Evolutionary conservation across 2,888 invertebrate genomes (phyloP), one percentile per base, ranked within the genome.

Genomic region (Sepiola atlantica): DNA sequence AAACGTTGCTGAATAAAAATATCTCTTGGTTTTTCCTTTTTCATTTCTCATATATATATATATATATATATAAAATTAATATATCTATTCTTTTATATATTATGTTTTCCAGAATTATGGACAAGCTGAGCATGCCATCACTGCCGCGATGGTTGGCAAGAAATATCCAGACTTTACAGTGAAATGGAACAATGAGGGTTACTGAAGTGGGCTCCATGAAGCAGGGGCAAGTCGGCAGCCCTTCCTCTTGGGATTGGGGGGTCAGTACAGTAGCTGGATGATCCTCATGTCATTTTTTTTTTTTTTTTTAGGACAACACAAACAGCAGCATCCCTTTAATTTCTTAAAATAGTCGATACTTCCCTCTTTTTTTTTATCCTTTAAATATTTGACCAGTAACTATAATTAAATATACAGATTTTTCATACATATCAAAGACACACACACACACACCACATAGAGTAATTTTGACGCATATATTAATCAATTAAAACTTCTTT

Each of bases 151-250:
- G 45, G 92, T 96, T 92, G 95, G 95, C 94, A 95, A 95, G 94
- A 95, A 95, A 94, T 96, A 93, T 90, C 95, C 95, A 92, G 95
- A 96, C 94, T 95, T 95, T 94, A 95, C 95, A 95, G 95, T 96
- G 93, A 95, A 95, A 55, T 95, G 95, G 95, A 95, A 95, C 94
- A 95, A 95, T 94, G 95, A 96, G 21, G 96, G 96, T 90, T 96
- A 96, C 94, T 96, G 95, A 94, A 54, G 16, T 92, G 28, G 24
- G 24, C 45, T 90, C 92, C 10, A 92, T 54, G 12, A 12, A 92
- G 92, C 4, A 12, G 35, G 92, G 16, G 45, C 92, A 45, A 32
- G 45, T 77, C 77, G 16, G n/a, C n/a, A 77, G 77, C 77, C 77
- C 77, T 77, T 77, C n/a, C 10, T 77, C 28, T 28, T 77, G 77